phyloP scores from a whole-genome alignment of 2,888 invertebrate species.

The Carterocephalus palaemon region DNA sequence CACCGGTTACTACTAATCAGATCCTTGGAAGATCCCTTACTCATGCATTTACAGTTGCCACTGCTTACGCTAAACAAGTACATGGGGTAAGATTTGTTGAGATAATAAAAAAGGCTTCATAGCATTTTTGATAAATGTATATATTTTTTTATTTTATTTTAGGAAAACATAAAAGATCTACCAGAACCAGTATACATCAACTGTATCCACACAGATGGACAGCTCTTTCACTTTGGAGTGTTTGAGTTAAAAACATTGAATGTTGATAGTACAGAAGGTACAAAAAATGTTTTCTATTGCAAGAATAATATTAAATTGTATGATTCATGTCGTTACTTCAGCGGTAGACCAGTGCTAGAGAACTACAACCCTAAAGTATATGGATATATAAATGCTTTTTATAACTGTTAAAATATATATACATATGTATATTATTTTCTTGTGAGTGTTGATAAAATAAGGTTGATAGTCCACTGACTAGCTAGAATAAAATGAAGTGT shows the following conservation, averaged over 20 bases:
- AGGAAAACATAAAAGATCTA: slow-evolving; percentile 81
- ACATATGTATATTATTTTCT: slow-evolving; percentile 36
- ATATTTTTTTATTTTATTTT: slow-evolving; percentile 35
- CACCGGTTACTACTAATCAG: slow-evolving; percentile 82
- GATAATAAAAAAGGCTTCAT: too few relatives aligned
- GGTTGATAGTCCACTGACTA: slow-evolving; percentile 27
- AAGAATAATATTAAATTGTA: slow-evolving; percentile 82
- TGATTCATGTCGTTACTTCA: slow-evolving; percentile 80
- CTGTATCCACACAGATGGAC: slow-evolving; percentile 89
- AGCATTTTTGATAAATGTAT: too few relatives aligned
- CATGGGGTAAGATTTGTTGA: slow-evolving; percentile 84
- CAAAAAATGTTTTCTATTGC: slow-evolving; percentile 90
- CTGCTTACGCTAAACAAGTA: slow-evolving; percentile 84
- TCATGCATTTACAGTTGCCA: slow-evolving; percentile 87
- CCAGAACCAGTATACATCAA: slow-evolving; percentile 90
- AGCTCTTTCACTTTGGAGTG: slow-evolving; percentile 87
- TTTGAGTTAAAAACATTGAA: slow-evolving; percentile 91
- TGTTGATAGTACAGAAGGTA: slow-evolving; percentile 75
- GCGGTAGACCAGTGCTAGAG: slow-evolving; percentile 82
- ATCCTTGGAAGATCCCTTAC: slow-evolving; percentile 83
- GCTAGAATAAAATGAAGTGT: slow-evolving; percentile 29
- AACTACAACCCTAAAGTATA: slow-evolving; percentile 90
- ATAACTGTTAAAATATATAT: slow-evolving; percentile 77
- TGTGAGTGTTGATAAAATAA: slow-evolving; percentile 20
- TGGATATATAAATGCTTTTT: slow-evolving; percentile 87